Percentiles rank a stretch among this genome's conserved stretches.
phyloP scores from a whole-genome alignment of 2,888 invertebrate species.

The Diloba caeruleocephala region DNA sequence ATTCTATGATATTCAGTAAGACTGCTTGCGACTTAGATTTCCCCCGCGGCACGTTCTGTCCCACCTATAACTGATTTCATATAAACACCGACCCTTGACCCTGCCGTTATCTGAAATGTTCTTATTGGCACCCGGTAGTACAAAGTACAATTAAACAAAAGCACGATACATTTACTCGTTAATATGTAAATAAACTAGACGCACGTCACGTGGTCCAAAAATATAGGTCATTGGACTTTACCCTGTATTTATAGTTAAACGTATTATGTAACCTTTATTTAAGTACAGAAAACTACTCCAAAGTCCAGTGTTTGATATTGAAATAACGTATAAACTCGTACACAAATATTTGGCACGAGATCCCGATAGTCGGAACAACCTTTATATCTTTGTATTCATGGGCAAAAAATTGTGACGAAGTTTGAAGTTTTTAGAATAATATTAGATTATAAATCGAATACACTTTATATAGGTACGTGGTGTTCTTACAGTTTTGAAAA shows the following conservation, averaged over 20 bases:
- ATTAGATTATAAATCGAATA: conserved; percentile 2
- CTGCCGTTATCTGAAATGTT: not conserved
- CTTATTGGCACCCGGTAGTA: conserved; percentile 10
- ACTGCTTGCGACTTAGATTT: too few relatives aligned
- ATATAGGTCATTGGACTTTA: conserved; percentile 59
- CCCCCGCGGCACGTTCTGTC: too few relatives aligned
- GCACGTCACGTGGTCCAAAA: conserved; percentile 13
- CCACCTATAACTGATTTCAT: too few relatives aligned
- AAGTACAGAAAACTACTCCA: conserved; percentile 50
- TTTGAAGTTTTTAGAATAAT: conserved; percentile 17
- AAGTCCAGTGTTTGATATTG: conserved; percentile 59
- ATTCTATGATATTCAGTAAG: too few relatives aligned
- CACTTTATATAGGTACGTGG: not conserved
- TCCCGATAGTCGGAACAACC: conserved; percentile 25
- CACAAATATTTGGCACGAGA: conserved; percentile 66
- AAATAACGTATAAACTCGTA: conserved; percentile 57
- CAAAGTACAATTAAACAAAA: conserved; percentile 10
- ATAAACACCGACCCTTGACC: conserved; percentile 10
- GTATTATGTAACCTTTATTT: conserved; percentile 37
- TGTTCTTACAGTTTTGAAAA: conserved; percentile 7
- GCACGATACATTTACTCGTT: conserved; percentile 1
- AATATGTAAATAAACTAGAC: conserved; percentile 23
- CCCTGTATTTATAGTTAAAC: conserved; percentile 40
- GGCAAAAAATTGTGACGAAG: conserved; percentile 24
- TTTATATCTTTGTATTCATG: conserved; percentile 34